Conservation (phyloP, 2,797 vertebrate genomes). For the Acanthurus tractus region DNA sequence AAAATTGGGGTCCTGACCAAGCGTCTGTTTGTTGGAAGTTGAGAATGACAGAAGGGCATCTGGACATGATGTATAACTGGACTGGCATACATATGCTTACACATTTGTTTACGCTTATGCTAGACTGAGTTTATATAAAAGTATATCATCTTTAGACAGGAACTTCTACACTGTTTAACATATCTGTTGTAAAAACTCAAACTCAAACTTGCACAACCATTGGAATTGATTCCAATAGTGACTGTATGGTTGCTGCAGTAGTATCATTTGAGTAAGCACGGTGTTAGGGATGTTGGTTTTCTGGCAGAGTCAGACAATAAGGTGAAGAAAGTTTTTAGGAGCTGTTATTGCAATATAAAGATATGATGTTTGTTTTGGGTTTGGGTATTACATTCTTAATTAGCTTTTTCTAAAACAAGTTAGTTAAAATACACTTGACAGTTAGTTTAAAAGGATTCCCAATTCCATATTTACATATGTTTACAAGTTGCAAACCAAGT, state of each 20-base stretch:
- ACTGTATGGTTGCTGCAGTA: neutral
- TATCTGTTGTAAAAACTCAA: neutral
- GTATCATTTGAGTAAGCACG: neutral
- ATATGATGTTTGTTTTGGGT: neutral
- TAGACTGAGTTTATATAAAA: neutral
- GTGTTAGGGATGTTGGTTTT: too few species aligned
- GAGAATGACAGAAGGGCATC: constrained; percentile 15
- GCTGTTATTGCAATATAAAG: neutral
- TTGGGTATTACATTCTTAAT: neutral
- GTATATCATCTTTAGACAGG: neutral
- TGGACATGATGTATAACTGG: constrained; percentile 10
- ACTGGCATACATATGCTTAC: neutral
- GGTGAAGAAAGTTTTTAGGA: neutral
- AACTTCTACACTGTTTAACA: neutral
- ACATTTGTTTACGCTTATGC: constrained; percentile 19
- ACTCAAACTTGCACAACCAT: too few species aligned
- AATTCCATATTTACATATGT: neutral
- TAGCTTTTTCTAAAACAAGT: neutral
- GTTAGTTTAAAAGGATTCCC: neutral
- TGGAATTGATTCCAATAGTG: too few species aligned
- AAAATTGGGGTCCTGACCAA: too few species aligned
- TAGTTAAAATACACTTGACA: neutral
- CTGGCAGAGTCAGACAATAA: too few species aligned
- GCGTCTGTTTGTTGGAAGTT: neutral
- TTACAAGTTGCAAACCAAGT: constrained; percentile 7